Conservation (phyloP, 2,113 vertebrate genomes). For the Catagonus wagneri region DNA sequence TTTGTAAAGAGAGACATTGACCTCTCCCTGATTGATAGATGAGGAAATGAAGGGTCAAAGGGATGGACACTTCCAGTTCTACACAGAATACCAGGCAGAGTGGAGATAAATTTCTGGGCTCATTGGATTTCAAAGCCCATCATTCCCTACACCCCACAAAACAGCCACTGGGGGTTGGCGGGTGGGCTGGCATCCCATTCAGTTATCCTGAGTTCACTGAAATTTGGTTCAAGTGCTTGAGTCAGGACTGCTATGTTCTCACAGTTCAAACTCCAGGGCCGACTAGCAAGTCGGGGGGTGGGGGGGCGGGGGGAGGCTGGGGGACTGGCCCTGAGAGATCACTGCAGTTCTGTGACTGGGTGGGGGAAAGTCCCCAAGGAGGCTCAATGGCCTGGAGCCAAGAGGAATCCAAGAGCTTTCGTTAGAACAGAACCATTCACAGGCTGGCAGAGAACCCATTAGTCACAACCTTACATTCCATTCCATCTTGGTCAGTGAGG, state of each 20-base stretch:
- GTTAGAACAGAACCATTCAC: not conserved
- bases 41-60: not conserved
- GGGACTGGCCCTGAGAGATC: not conserved
- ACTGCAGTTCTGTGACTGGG: not conserved
- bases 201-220: not conserved
- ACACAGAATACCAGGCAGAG: not conserved
- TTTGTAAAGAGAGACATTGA: not conserved
- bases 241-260: not conserved
- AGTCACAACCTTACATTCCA: slow-evolving; percentile 67
- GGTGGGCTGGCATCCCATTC: not conserved
- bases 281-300: not conserved
- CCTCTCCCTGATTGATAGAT: not conserved
- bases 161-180: not conserved
- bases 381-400: not conserved
- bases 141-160: not conserved
- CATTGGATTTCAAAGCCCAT: slow-evolving; percentile 4
- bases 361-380: not conserved
- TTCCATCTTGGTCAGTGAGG: slow-evolving; percentile 48
- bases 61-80: not conserved
- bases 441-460: not conserved
- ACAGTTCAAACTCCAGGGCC: slow-evolving; percentile 26
- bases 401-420: slow-evolving; percentile 10
- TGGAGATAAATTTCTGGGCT: not conserved
- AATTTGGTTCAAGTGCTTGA: not conserved
- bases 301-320: not conserved